Conservation (phyloP, 2,888 invertebrate species). For the Cryptocheilus praepositus region DNA sequence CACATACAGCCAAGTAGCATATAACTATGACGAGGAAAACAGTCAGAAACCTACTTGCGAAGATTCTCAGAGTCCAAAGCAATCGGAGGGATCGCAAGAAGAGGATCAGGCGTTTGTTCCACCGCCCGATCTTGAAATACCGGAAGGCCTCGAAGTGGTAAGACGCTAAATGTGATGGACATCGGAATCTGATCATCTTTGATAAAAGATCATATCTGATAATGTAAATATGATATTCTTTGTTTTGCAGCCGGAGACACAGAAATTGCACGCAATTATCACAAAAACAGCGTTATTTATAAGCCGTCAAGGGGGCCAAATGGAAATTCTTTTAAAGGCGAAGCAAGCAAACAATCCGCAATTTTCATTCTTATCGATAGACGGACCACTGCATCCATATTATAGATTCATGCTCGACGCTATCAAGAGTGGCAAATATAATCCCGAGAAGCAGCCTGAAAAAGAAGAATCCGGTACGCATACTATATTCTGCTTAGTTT, state of each 20-base stretch:
- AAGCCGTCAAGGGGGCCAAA: conserved; percentile 93
- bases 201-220: conserved; percentile 6
- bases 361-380: conserved; percentile 94
- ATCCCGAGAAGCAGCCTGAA: conserved; percentile 73
- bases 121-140: conserved; percentile 84
- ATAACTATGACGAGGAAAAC: conserved; percentile 80
- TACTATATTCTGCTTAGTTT: conserved; percentile 49
- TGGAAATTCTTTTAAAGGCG: conserved; percentile 98
- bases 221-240: conserved; percentile 1
- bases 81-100: conserved; percentile 75
- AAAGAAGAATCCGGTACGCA: conserved; percentile 73
- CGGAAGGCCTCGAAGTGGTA: conserved; percentile 84
- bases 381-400: conserved; percentile 89
- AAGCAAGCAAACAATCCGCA: conserved; percentile 96
- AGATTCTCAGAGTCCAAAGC: conserved; percentile 72
- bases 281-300: conserved; percentile 95
- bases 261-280: conserved; percentile 94
- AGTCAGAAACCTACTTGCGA: conserved; percentile 74
- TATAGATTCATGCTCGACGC: conserved; percentile 86
- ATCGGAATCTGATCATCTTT: too few species aligned
- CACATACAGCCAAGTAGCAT: conserved; percentile 84
- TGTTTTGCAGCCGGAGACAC: conserved; percentile 85
- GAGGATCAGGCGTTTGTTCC: conserved; percentile 86
- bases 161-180: conserved; percentile 58
- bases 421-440: conserved; percentile 83